Conservation (phyloP, 2,888 invertebrate species). For the Eristalis intricaria region DNA sequence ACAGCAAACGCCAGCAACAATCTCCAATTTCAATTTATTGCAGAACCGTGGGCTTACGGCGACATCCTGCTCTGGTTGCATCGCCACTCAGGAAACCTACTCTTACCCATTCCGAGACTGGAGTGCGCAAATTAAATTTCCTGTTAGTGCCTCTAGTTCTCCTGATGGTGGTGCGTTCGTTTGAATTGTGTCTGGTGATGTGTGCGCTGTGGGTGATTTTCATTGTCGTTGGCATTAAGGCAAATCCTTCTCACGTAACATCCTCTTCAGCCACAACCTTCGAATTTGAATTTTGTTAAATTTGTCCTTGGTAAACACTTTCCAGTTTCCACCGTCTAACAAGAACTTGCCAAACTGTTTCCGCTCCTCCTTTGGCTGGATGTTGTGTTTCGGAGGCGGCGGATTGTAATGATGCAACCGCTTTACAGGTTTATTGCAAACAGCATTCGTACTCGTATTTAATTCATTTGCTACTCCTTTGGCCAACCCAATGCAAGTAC, state of each 20-base stretch:
- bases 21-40: slow-evolving; percentile 36
- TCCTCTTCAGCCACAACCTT: slow-evolving; percentile 1
- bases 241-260: slow-evolving; percentile 34
- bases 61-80: neutral
- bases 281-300: slow-evolving; percentile 15
- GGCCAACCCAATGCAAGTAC: neutral
- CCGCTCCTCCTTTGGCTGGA: neutral
- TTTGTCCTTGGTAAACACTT: slow-evolving; percentile 28
- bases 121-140: slow-evolving; percentile 30
- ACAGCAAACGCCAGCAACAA: slow-evolving; percentile 6
- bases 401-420: slow-evolving; percentile 11
- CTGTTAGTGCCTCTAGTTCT: slow-evolving; percentile 5
- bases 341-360: slow-evolving; percentile 6
- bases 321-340: slow-evolving; percentile 9
- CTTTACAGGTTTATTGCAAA: neutral
- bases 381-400: slow-evolving; percentile 7
- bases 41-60: neutral
- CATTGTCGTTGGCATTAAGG: slow-evolving; percentile 12
- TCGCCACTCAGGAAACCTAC: neutral
- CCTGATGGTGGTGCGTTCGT: slow-evolving; percentile 1
- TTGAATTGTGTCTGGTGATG: slow-evolving; percentile 11
- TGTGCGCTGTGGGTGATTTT: neutral
- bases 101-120: neutral
- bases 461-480: slow-evolving; percentile 12
- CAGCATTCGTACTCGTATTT: slow-evolving; percentile 9